phyloP scores from a whole-genome alignment of 2,888 invertebrate species.

The Pyrgus malvae region DNA sequence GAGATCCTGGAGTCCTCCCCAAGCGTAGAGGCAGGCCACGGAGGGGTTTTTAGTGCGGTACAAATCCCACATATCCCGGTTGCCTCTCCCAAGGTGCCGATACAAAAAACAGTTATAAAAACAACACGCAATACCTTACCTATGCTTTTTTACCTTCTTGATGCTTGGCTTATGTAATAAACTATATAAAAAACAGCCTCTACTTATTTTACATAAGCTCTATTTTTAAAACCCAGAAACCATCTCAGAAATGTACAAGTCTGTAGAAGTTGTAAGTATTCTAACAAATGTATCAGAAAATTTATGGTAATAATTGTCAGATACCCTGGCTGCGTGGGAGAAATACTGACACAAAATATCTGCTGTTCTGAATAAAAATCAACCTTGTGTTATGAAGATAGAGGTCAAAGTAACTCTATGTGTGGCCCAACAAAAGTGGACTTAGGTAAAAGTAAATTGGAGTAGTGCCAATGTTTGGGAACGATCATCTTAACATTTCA shows the following conservation, averaged over 20 bases:
- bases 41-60: no score
- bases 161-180: no score
- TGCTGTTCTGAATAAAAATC: neutral
- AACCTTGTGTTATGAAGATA: slow-evolving; percentile 9
- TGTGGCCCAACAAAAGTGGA: slow-evolving; percentile 32
- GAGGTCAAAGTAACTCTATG: slow-evolving; percentile 1
- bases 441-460: slow-evolving; percentile 53
- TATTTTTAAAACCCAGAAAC: neutral
- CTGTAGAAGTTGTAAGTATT: slow-evolving; percentile 6
- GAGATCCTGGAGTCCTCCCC: no score
- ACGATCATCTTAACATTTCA: slow-evolving; percentile 61
- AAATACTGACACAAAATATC: slow-evolving; percentile 21
- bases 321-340: slow-evolving; percentile 13
- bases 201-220: neutral
- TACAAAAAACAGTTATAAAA: no score
- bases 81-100: no score
- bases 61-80: no score
- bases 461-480: slow-evolving; percentile 59
- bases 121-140: no score
- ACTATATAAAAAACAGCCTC: no score
- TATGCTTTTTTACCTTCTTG: no score
- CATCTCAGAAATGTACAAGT: neutral
- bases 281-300: slow-evolving; percentile 28
- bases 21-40: no score
- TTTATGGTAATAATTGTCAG: slow-evolving; percentile 29